Conservation (phyloP, 2,113 vertebrate genomes). For the Forbesichthys papilliferus region DNA sequence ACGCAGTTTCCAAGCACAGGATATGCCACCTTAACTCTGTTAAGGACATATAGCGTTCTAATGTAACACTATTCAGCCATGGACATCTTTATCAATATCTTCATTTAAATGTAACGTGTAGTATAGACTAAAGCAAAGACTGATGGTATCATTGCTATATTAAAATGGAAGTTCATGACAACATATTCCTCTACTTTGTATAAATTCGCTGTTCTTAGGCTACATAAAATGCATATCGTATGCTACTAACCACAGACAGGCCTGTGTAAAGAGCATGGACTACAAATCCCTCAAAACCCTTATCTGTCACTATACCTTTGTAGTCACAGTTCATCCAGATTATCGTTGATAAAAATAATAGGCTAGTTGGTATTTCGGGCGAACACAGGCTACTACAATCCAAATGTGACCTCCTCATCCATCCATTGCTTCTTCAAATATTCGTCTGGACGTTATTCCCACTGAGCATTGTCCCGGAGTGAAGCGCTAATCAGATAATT, state of each 20-base stretch:
- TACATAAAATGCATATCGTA: too few species aligned
- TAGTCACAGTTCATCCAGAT: constrained; percentile 7
- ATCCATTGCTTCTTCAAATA: constrained; percentile 17
- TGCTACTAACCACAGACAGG: too few species aligned
- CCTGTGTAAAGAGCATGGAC: too few species aligned
- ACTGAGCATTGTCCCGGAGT: constrained; percentile 14
- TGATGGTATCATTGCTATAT: too few species aligned
- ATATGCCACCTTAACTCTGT: constrained; percentile 41
- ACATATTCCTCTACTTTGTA: too few species aligned
- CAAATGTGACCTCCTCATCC: constrained; percentile 48
- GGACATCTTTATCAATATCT: constrained; percentile 2
- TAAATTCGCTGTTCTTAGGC: too few species aligned
- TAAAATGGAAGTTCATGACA: too few species aligned
- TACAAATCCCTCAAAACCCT: too few species aligned
- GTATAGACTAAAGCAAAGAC: too few species aligned
- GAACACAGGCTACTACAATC: constrained; percentile 22
- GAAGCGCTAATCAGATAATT: constrained; percentile 60
- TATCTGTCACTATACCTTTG: too few species aligned
- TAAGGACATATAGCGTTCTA: constrained; percentile 35
- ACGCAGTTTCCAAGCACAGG: constrained; percentile 74
- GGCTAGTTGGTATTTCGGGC: constrained; percentile 25
- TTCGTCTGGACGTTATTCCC: background rate
- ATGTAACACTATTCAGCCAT: constrained; percentile 18
- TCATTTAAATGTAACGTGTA: background rate
- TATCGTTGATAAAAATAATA: constrained; percentile 19